These are phyloP conservation scores for Axis porcinus DNA, from an alignment of 2,113 vertebrate species.

Conservation along the genomic window DNA sequence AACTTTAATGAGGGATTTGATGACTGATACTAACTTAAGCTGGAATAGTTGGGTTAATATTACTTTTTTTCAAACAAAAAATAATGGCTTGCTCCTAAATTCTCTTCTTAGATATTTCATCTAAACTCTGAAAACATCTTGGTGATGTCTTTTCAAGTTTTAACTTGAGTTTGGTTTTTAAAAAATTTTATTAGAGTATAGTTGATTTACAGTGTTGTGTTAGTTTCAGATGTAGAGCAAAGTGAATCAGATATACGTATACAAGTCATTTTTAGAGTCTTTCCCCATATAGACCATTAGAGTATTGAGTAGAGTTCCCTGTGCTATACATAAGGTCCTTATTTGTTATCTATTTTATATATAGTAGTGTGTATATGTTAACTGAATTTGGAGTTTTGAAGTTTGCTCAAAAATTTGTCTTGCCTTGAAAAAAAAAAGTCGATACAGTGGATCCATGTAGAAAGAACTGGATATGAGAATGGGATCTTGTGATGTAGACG, in stretches of 20 bases:
- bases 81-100: background rate
- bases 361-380: background rate
- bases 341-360: background rate
- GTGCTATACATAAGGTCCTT: background rate
- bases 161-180: background rate
- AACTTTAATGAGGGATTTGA: constrained; percentile 7
- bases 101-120: background rate
- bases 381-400: background rate
- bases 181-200: background rate
- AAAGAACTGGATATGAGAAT: background rate
- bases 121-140: background rate
- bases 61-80: background rate
- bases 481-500: background rate
- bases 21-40: background rate
- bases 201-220: background rate
- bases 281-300: background rate
- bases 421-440: background rate
- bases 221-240: background rate
- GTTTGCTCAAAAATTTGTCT: background rate
- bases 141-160: background rate
- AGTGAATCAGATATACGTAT: background rate
- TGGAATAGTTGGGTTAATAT: background rate
- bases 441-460: background rate
- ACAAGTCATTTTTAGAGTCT: background rate
- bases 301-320: background rate